Percentiles rank a stretch among this genome's conserved stretches.
Evolutionary conservation across 2,113 vertebrate species (phyloP).

Genomic region (Xenopus borealis): DNA sequence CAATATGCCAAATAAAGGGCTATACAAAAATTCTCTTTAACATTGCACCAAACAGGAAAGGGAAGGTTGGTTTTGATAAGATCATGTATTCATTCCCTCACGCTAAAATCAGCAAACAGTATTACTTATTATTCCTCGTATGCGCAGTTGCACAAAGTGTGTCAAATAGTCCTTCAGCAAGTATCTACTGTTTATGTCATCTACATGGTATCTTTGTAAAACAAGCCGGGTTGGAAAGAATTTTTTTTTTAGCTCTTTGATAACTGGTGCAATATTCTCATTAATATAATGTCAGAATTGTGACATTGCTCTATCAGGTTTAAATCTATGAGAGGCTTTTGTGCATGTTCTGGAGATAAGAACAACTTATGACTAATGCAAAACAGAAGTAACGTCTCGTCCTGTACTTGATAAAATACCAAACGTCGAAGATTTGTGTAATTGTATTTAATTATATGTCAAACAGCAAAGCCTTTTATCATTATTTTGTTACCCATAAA

Average conservation of each 20-base stretch:
- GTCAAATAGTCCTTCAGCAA: background rate
- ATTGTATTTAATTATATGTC: slow-evolving; percentile 5
- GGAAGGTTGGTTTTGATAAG: background rate
- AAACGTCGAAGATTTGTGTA: background rate
- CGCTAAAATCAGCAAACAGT: background rate
- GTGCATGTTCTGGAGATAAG: slow-evolving; percentile 9
- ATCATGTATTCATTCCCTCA: background rate
- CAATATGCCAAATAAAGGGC: background rate
- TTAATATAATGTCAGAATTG: background rate
- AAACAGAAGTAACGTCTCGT: background rate
- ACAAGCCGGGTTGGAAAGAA: background rate
- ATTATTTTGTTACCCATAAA: background rate
- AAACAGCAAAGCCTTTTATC: background rate
- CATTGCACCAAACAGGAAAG: background rate
- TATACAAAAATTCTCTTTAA: background rate
- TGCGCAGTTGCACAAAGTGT: background rate
- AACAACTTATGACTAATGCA: background rate
- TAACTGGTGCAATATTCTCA: background rate
- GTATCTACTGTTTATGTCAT: background rate
- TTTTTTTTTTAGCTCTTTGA: slow-evolving; percentile 5
- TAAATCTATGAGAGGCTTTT: background rate
- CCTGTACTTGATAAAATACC: background rate
- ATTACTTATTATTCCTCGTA: background rate
- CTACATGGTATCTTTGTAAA: background rate
- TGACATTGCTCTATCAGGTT: background rate